Conservation (phyloP, 2,888 invertebrate genomes). For the Lithosia quadra region DNA sequence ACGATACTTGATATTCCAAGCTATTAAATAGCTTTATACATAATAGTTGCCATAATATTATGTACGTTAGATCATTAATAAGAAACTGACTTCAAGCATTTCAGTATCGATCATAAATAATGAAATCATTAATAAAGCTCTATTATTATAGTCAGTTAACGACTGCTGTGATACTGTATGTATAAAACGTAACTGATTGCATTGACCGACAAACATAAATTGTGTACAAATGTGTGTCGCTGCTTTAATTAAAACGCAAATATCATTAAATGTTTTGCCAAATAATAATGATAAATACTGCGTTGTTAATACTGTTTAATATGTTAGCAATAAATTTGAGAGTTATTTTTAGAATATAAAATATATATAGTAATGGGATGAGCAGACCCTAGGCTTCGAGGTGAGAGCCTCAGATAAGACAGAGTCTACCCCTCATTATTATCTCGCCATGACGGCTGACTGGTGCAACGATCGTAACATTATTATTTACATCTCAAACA, state of each 20-base stretch:
- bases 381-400: too few species aligned
- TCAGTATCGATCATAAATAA: slow-evolving; percentile 1
- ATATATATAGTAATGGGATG: neutral
- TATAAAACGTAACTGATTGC: slow-evolving; percentile 23
- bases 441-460: neutral
- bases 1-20: neutral
- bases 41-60: neutral
- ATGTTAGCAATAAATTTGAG: neutral
- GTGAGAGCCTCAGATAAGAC: too few species aligned
- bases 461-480: neutral
- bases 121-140: slow-evolving; percentile 9
- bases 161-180: neutral
- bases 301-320: slow-evolving; percentile 7
- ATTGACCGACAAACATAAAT: slow-evolving; percentile 9
- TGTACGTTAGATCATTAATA: neutral
- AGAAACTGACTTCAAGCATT: neutral
- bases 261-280: slow-evolving; percentile 12
- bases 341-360: neutral
- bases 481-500: neutral
- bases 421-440: neutral
- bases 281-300: slow-evolving; percentile 10
- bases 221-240: slow-evolving; percentile 2
- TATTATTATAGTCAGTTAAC: neutral
- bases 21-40: neutral
- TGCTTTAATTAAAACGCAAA: slow-evolving; percentile 11